phyloP scores from a whole-genome alignment of 2,888 invertebrate genomes.

The Patella caerulea region DNA sequence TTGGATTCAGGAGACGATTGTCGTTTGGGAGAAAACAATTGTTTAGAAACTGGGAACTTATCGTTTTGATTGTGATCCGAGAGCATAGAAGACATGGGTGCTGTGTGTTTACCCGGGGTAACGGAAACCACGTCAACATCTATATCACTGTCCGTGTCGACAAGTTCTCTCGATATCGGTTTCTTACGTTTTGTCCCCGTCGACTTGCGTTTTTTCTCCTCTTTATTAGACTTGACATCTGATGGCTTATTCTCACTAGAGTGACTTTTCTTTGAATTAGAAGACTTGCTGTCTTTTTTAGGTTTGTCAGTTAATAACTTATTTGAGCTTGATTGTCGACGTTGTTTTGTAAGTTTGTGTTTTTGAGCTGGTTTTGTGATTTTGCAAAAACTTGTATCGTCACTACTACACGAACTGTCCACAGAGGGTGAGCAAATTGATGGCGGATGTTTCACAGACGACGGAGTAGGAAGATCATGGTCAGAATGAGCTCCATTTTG shows the following conservation, averaged over 20 bases:
- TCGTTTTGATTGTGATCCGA: conserved; percentile 18
- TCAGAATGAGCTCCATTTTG: conserved; percentile 26
- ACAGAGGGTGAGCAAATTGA: not conserved
- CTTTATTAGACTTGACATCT: not conserved
- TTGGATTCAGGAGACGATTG: conserved; percentile 11
- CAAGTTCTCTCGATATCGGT: conserved; percentile 8
- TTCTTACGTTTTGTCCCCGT: conserved; percentile 15
- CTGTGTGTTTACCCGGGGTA: conserved; percentile 27
- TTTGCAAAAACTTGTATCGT: not conserved
- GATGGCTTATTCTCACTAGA: not conserved
- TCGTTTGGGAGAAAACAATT: conserved; percentile 17
- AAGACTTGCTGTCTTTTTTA: conserved; percentile 10
- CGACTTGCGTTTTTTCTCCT: conserved; percentile 20
- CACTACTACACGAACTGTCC: not conserved
- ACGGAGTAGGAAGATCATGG: not conserved
- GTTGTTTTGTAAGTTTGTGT: not conserved
- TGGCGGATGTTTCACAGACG: not conserved
- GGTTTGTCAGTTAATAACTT: not conserved
- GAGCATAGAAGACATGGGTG: conserved; percentile 13
- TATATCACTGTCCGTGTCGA: conserved; percentile 26
- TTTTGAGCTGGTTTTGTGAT: not conserved
- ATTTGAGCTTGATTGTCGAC: conserved; percentile 1
- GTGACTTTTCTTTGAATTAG: not conserved
- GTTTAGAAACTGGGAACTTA: not conserved
- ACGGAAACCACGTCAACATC: conserved; percentile 33